phyloP scores from a whole-genome alignment of 2,113 vertebrate genomes.

The Neodon shergylaensis region DNA sequence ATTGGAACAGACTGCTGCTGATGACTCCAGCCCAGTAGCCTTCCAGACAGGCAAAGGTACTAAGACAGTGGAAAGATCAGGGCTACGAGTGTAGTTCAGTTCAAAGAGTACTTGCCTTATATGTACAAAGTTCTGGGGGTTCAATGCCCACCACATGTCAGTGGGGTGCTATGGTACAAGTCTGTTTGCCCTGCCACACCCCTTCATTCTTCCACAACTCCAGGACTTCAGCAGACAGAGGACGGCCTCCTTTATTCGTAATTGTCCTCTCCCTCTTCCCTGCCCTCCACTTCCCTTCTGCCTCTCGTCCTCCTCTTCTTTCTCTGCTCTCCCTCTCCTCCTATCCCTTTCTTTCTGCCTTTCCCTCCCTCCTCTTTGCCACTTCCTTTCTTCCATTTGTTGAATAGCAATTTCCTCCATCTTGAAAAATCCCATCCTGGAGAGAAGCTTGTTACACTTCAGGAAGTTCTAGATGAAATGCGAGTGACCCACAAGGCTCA shows the following conservation, averaged over 20 bases:
- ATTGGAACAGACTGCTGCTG: no score
- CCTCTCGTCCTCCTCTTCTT: no score
- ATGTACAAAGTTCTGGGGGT: background rate
- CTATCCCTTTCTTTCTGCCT: background rate
- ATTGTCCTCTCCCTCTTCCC: background rate
- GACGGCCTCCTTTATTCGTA: background rate
- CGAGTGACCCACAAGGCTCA: background rate
- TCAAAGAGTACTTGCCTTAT: background rate
- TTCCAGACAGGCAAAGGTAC: background rate
- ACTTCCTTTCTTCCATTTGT: background rate
- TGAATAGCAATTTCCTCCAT: background rate
- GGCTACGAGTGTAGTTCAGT: background rate
- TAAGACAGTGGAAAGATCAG: background rate
- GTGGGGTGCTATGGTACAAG: no score
- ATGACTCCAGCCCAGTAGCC: no score
- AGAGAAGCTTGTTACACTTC: background rate
- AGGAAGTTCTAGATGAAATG: background rate
- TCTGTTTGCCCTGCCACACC: no score
- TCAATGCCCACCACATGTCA: background rate
- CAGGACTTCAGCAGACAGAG: background rate
- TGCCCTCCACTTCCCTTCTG: background rate
- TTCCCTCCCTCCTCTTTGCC: background rate
- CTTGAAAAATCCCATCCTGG: background rate
- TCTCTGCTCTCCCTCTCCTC: background rate
- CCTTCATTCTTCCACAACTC: background rate